Evolutionary conservation across 2,113 vertebrate species (phyloP), one percentile per base, ranked within the genome.

Genomic region (Ceyx cyanopectus): DNA sequence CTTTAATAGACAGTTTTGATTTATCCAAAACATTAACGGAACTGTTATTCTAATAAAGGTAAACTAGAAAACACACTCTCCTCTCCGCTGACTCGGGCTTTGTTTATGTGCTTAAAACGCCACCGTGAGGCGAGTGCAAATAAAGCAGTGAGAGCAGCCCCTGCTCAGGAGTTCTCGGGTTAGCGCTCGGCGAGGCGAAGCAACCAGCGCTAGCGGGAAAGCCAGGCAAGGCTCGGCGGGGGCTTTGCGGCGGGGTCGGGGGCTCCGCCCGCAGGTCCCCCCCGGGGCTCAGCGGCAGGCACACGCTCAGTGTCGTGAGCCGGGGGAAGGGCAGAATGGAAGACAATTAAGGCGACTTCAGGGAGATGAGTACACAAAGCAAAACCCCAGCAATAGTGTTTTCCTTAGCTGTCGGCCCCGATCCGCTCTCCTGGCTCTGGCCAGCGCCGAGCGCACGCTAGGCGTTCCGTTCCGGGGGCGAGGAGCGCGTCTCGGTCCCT

Each of bases 81-180:
- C 34, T 81, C 77, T 46, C 29, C 18, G 60, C 30, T 66, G 22
- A 9, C 89, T 45, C 1, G 23, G 51, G 91, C 85, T 94, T 92
- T 93, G 96, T 97, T 96, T 84, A 96, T 67, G 97, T 97, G 97
- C 97, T 94, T 97, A 43, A 97, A 93, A 96, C 98, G 98, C 98
- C 98, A 97, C 98, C 98, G 95, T 95, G 97, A 97, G 98, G 98
- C 95, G 82, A 92, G 51, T 19, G 40, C 30, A 27, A 37, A 86
- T 40, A 97, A 78, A 92, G 94, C 97, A 91, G 63, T 37, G 56
- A 58, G 32, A 60, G 85, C 79, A 8, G 3, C 46, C 56, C 72
- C 62, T 79, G 90, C 76, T 90, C 78, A 62, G 80, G 53, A 88
- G 94, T 75, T 87, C 77, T 87, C 69, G 94, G 92, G 86, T 81